Conservation (phyloP, 2,888 invertebrate species). For the Hartigia nigra region DNA sequence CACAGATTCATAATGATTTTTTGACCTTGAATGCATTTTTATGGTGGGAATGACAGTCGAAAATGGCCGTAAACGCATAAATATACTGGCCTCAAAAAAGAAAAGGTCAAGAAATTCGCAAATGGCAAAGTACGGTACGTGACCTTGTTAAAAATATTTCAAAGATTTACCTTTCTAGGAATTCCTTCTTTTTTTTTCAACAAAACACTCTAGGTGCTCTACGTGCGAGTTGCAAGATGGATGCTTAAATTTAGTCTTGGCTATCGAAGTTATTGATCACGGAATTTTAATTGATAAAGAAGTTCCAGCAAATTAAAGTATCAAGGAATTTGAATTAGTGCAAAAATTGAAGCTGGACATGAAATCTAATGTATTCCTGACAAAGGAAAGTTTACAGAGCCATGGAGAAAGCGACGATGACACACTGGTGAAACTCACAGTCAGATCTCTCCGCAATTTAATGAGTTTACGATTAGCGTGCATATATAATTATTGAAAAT, state of each 20-base stretch:
- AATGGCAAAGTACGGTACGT: constrained; percentile 42
- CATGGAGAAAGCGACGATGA: background rate
- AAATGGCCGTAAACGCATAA: constrained; percentile 45
- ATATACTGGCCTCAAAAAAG: constrained; percentile 27
- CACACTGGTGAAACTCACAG: constrained; percentile 13
- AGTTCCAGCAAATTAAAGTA: background rate
- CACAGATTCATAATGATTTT: constrained; percentile 22
- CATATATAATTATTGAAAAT: background rate
- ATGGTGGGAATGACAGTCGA: background rate
- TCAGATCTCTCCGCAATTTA: constrained; percentile 45
- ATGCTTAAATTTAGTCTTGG: background rate
- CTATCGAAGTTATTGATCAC: background rate
- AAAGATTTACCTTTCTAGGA: constrained; percentile 12
- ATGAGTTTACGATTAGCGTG: constrained; percentile 44
- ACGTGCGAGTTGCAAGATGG: background rate
- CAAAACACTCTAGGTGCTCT: background rate
- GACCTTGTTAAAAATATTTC: constrained; percentile 39
- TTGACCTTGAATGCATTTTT: constrained; percentile 34
- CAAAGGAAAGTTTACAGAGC: background rate
- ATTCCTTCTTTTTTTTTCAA: constrained; percentile 4
- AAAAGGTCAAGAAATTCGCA: constrained; percentile 37
- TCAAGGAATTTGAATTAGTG: background rate
- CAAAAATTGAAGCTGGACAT: background rate
- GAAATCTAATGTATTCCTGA: background rate
- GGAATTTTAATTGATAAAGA: background rate